Evolutionary conservation across 2,797 vertebrate species (phyloP), one percentile per base, ranked within the genome.

Genomic region (Hemitrygon akajei): DNA sequence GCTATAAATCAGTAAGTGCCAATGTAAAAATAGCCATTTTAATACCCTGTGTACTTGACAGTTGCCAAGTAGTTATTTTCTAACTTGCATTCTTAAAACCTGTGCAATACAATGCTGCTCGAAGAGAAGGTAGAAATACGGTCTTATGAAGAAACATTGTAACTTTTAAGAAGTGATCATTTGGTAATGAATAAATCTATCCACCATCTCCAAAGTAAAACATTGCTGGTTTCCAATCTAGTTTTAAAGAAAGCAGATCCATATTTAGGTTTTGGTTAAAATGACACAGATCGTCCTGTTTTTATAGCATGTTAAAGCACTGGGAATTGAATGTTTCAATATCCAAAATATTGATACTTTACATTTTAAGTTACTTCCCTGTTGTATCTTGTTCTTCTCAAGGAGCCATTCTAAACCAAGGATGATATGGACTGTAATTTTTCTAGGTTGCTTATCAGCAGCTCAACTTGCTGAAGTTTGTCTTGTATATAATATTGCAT

Each of bases 1-100:
- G 96, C 97, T 9, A 96, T 96, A 95, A 98, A 98, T 97, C 98
- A 97, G 99, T 99, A 37, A 69, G 91, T 75, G 14, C 4, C 25
- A 56, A 75, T 25, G 47, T 73, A 10, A 30, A 56, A 75, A 47
- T 11, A 93, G 27, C 0, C 7, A 93, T 76, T 30, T 76, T 56
- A 56, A 76, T 27, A n/a, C 40, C 91, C 63, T 18, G 40, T 14
- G 18, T 18, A 76, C 10, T 76, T 75, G 89, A 73, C 34, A 71
- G 11, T 7, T 93, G 40, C 6, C 37, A 9, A 16, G 14, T 12
- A 27, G 22, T 25, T 5, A 12, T 4, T 7, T 30, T 40, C 47
- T 56, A 73, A 56, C 20, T 30, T 10, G n/a, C 34, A 40, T 12
- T 71, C 87, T 91, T 71, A 66, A 71, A 37, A 69, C n/a, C 66